A percentile compares a stretch with the other conserved stretches of the same genome.
phyloP scores from a whole-genome alignment of 2,797 vertebrate genomes.

The Gymnothorax reevesii region DNA sequence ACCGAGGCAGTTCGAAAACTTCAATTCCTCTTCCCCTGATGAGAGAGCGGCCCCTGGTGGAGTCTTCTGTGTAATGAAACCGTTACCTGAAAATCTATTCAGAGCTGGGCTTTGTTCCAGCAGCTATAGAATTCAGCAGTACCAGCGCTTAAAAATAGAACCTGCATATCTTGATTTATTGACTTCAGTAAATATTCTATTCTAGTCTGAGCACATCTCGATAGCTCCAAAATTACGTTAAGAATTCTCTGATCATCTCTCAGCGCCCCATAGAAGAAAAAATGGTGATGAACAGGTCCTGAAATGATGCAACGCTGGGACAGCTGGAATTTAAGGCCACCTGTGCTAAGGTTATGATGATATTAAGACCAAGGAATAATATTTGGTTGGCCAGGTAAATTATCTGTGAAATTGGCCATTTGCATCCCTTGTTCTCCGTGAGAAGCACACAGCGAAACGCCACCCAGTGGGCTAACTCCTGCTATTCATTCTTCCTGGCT shows the following conservation, averaged over 20 bases:
- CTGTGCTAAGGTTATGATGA: not conserved
- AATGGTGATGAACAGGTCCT: not conserved
- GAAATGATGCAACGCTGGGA: not conserved
- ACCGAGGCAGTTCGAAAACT: not conserved
- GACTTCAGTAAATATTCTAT: not conserved
- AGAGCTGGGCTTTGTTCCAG: not conserved
- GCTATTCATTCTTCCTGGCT: not conserved
- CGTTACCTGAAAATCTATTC: not conserved
- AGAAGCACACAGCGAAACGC: not conserved
- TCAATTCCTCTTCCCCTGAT: not conserved
- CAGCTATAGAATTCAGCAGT: conserved; percentile 7
- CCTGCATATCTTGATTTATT: not conserved
- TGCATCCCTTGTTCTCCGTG: not conserved
- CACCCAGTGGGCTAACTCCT: not conserved
- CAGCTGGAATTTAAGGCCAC: not conserved
- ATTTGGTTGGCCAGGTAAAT: not conserved
- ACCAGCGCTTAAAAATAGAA: not conserved
- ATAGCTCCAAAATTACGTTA: not conserved
- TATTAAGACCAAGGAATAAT: not conserved
- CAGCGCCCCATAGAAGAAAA: not conserved
- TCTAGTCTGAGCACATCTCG: not conserved
- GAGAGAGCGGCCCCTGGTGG: conserved; percentile 9
- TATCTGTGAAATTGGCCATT: not conserved
- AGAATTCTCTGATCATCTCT: not conserved
- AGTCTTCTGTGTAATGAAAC: not conserved